Conservation (phyloP, 2,888 invertebrate species). For the Aporophyla nigra region DNA sequence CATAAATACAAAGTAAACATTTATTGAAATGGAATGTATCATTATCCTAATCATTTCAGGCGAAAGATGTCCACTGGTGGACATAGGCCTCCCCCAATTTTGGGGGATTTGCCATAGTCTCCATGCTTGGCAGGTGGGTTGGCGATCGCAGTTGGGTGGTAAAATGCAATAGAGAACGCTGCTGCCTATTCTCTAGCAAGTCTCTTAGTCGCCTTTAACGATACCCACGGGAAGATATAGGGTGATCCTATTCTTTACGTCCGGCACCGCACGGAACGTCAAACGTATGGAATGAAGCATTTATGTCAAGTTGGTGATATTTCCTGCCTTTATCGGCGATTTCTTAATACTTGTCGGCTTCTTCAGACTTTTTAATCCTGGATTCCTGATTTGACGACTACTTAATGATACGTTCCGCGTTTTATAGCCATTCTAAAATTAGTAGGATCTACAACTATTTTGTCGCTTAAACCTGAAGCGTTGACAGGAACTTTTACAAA, state of each 20-base stretch:
- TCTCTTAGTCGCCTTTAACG: no score
- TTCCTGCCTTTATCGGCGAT: neutral
- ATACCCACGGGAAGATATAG: no score
- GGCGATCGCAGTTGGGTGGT: no score
- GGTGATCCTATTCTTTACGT: no score
- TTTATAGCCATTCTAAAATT: constrained; percentile 54
- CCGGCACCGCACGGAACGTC: neutral
- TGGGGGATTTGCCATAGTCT: no score
- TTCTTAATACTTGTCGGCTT: neutral
- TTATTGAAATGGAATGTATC: neutral
- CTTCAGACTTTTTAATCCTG: constrained; percentile 31
- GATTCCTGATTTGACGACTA: constrained; percentile 44
- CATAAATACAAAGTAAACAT: neutral
- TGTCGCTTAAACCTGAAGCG: constrained; percentile 12
- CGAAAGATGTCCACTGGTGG: no score
- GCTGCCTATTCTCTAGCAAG: no score
- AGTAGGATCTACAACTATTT: constrained; percentile 32
- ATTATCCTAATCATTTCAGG: no score
- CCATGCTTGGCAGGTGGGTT: no score
- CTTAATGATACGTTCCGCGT: constrained; percentile 39
- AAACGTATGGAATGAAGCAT: neutral
- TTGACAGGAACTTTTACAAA: constrained; percentile 35
- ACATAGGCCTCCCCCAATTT: no score
- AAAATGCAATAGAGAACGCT: no score
- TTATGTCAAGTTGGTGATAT: neutral